phyloP scores from a whole-genome alignment of 2,888 invertebrate species.

The Agrotis exclamationis region DNA sequence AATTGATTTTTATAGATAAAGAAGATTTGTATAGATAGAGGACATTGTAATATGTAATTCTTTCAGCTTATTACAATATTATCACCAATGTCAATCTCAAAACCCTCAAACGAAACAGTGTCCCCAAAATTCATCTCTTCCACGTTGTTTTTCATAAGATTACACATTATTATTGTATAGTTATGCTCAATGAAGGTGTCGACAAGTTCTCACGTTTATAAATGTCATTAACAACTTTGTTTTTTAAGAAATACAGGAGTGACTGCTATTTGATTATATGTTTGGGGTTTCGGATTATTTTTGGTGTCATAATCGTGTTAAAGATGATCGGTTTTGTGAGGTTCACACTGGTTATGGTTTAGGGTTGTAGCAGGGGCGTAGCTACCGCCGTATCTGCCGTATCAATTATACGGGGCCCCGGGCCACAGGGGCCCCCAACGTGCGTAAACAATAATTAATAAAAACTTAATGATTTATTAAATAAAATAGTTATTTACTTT shows the following conservation, averaged over 20 bases:
- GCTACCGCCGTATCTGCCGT: no score
- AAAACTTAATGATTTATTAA: no score
- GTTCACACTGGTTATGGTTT: constrained; percentile 8
- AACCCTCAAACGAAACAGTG: background rate
- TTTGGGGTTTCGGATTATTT: constrained; percentile 15
- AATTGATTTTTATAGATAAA: no score
- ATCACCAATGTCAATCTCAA: background rate
- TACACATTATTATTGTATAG: constrained; percentile 55
- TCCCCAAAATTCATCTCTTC: constrained; percentile 9
- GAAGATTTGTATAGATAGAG: no score
- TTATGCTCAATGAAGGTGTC: constrained; percentile 46
- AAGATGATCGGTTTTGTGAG: constrained; percentile 11
- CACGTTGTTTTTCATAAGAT: constrained; percentile 38
- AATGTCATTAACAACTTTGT: constrained; percentile 50
- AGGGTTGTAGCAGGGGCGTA: no score
- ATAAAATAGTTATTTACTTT: no score
- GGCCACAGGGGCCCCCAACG: no score
- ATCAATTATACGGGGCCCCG: no score
- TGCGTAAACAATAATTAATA: no score
- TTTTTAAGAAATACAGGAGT: constrained; percentile 47
- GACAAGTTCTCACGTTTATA: constrained; percentile 55
- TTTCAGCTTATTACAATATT: background rate
- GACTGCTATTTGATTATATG: constrained; percentile 50
- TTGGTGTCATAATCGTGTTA: background rate
- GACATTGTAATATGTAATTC: background rate